phyloP scores from a whole-genome alignment of 2,888 invertebrate genomes.

The Acanthosepion pharaonis region DNA sequence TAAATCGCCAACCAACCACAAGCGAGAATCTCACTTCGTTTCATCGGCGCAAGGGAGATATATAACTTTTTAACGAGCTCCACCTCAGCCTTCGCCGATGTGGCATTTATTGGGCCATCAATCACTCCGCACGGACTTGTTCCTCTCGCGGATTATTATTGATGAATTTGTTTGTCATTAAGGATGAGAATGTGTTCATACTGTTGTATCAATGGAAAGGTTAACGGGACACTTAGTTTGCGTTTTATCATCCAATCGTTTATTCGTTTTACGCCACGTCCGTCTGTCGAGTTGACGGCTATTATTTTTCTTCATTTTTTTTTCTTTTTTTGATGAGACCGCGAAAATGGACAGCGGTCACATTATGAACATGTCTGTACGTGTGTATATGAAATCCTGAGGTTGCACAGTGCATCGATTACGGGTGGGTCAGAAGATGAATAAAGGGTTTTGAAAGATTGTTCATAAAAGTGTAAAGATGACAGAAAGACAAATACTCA shows the following conservation, averaged over 20 bases:
- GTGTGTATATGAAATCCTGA: background rate
- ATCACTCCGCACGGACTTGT: slow-evolving; percentile 9
- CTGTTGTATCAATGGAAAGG: background rate
- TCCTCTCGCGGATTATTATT: background rate
- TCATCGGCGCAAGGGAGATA: background rate
- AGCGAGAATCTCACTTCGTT: background rate
- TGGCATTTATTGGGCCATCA: background rate
- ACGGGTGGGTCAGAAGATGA: background rate
- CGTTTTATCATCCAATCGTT: background rate
- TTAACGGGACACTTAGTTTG: background rate
- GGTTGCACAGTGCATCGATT: background rate
- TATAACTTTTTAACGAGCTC: background rate
- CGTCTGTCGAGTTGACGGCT: background rate
- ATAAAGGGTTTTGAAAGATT: background rate
- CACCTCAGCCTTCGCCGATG: background rate
- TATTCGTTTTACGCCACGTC: background rate
- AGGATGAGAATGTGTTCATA: slow-evolving; percentile 9
- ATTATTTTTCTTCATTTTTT: too few species aligned
- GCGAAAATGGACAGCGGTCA: background rate
- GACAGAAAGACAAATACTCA: too few species aligned
- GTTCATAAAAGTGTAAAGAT: too few species aligned
- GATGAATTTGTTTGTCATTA: slow-evolving; percentile 11
- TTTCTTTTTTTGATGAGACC: background rate
- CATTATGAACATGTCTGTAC: background rate
- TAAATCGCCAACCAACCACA: background rate